Conservation (phyloP, 2,888 invertebrate species). For the Ormyrus rosae region DNA sequence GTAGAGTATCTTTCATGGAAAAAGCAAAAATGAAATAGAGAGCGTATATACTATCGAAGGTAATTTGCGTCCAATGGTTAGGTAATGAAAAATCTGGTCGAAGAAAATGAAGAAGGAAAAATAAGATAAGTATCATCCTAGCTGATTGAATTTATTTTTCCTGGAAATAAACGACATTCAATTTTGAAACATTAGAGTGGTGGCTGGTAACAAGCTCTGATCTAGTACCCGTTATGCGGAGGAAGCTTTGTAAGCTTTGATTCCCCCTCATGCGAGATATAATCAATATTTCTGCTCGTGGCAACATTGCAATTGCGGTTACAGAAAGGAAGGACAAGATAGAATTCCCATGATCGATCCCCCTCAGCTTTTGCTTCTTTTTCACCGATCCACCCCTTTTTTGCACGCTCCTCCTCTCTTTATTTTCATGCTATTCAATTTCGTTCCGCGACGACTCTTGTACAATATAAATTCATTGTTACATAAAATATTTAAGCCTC, state of each 20-base stretch:
- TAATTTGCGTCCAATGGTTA: no score
- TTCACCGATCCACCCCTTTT: constrained; percentile 11
- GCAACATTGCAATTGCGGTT: constrained; percentile 51
- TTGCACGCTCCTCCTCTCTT: neutral
- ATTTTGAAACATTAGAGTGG: no score
- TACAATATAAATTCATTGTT: neutral
- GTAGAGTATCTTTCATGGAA: no score
- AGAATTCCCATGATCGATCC: constrained; percentile 47
- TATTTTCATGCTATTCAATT: neutral
- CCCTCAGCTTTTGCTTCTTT: constrained; percentile 9
- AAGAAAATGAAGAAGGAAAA: no score
- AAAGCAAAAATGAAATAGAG: no score
- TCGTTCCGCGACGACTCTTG: no score
- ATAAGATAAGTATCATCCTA: no score
- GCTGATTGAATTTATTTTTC: no score
- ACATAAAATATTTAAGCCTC: neutral
- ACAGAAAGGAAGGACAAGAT: constrained; percentile 47
- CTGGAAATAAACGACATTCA: no score
- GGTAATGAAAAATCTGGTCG: no score
- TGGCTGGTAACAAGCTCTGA: no score
- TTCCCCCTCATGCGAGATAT: constrained; percentile 43
- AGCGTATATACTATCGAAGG: no score
- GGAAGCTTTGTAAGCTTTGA: constrained; percentile 52
- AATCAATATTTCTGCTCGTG: constrained; percentile 57
- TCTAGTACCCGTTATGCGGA: neutral